phyloP scores from a whole-genome alignment of 1,140 invertebrate genomes.

The Tetranychus urticae region DNA sequence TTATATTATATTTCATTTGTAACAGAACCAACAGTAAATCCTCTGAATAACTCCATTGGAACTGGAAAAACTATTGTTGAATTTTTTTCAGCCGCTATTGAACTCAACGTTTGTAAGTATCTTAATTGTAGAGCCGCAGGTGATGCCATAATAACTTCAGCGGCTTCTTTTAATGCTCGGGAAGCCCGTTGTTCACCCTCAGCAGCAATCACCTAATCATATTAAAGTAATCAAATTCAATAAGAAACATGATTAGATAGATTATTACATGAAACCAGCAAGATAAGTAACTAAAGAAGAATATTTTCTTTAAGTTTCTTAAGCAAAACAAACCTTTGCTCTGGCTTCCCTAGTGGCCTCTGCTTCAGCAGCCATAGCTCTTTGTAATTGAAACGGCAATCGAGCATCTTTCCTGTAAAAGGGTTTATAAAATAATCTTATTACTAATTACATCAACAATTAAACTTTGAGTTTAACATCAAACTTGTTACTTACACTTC shows the following conservation, averaged over 20 bases:
- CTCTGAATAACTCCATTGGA: neutral
- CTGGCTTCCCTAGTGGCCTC: slow-evolving; percentile 57
- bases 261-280: too few species aligned
- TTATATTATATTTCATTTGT: too few species aligned
- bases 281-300: too few species aligned
- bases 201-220: slow-evolving; percentile 5
- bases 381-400: slow-evolving; percentile 51
- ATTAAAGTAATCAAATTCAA: too few species aligned
- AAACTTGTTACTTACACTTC: slow-evolving; percentile 51
- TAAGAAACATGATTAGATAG: too few species aligned
- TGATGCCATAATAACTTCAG: slow-evolving; percentile 39
- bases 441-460: neutral
- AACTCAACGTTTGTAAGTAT: too few species aligned
- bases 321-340: slow-evolving; percentile 49
- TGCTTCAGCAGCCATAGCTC: slow-evolving; percentile 65
- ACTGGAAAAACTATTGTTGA: too few species aligned
- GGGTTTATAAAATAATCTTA: neutral
- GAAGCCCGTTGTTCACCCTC: slow-evolving; percentile 12
- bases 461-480: neutral
- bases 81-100: too few species aligned
- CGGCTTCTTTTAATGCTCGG: slow-evolving; percentile 29
- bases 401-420: slow-evolving; percentile 58
- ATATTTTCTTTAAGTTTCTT: neutral
- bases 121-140: slow-evolving; percentile 28
- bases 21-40: neutral